Evolutionary conservation across 2,113 vertebrate genomes (phyloP), one percentile per base, ranked within the genome.

Genomic region (Ramphastos sulfuratus): DNA sequence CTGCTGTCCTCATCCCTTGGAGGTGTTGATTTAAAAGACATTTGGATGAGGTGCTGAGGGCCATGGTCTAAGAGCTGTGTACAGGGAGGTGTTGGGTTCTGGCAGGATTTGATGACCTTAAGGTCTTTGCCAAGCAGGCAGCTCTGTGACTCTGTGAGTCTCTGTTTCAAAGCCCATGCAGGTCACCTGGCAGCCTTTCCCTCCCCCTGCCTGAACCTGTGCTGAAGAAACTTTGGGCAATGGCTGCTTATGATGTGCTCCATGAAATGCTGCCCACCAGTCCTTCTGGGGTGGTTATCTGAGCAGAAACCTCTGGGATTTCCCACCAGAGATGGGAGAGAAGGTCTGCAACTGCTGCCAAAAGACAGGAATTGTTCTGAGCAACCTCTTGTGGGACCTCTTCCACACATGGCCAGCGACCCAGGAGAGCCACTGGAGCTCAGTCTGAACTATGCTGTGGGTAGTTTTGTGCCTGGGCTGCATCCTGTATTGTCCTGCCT

Each of bases 331-430:
- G 2, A 10, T 46, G 14, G 18, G 65, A 65, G 15, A 74, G 37
- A 64, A 69, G 50, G 55, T 13, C 55, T 64, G n/a, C 2, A 3
- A 4, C 39, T 55, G 17, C 33, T 60, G 7, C 48, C 30, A 59
- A 13, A 27, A 67, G 9, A 5, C 12, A 35, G 48, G 6, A 12
- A 14, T n/a, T 20, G 20, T 65, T 16, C 58, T 71, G 66, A 23
- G 8, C 19, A 33, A 6, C 12, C 17, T 59, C 16, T 7, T 0
- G 0, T 20, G 10, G 33, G 52, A 25, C 7, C 24, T 44, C 13
- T 46, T 83, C 16, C 59, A 19, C 42, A 23, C 12, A 20, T 5
- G 2, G 16, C 64, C 27, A 2, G 9, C 31, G 23, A n/a, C 6
- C 14, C 35, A 12, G 35, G 4, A 52, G 28, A 46, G 46, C 4